Percentiles rank a stretch among this genome's conserved stretches.
Conservation (phyloP, 2,113 vertebrate species). For the Melanerpes aurifrons region DNA sequence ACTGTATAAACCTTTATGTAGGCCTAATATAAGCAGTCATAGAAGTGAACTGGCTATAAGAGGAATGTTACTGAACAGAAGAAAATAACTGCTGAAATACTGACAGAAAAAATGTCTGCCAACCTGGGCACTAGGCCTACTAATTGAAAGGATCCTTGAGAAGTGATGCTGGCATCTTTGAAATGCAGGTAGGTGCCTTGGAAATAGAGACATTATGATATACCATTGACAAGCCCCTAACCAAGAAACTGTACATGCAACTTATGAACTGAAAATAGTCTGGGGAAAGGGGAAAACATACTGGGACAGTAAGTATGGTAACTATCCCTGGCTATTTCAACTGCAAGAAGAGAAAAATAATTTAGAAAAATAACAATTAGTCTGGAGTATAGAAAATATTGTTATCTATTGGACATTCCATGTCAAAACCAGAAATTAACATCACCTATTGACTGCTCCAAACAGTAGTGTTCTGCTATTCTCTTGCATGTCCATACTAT, state of each 20-base stretch:
- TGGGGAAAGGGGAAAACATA: background rate
- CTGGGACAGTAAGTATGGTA: background rate
- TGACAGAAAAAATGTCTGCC: background rate
- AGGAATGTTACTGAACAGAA: background rate
- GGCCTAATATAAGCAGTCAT: background rate
- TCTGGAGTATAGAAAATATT: background rate
- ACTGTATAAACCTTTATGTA: background rate
- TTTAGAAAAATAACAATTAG: background rate
- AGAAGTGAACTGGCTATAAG: background rate
- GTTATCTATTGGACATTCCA: background rate
- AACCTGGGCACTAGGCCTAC: background rate
- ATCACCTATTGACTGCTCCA: background rate
- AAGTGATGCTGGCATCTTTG: background rate
- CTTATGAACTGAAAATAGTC: background rate
- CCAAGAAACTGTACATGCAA: background rate
- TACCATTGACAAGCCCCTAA: background rate
- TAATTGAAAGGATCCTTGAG: background rate
- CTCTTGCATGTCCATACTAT: background rate
- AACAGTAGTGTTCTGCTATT: accelerated
- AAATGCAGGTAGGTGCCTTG: background rate
- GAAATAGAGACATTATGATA: background rate
- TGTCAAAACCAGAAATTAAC: background rate
- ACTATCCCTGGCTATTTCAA: background rate
- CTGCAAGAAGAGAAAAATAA: background rate
- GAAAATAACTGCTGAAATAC: background rate